Conservation (phyloP, 2,888 invertebrate species). For the Acrocyrtus sp. region DNA sequence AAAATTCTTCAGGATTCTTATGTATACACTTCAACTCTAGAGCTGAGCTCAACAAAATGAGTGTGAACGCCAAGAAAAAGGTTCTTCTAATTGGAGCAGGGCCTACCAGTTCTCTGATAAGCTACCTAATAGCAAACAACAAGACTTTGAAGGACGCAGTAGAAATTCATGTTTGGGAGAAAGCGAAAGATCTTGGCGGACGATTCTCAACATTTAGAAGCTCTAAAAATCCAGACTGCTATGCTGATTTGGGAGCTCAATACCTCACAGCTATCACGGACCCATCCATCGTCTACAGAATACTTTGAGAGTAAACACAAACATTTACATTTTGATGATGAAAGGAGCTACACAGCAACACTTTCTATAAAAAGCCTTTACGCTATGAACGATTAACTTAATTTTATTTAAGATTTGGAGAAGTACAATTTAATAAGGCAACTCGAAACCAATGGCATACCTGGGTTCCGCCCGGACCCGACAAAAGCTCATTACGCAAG, state of each 20-base stretch:
- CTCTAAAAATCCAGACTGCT: conserved; percentile 42
- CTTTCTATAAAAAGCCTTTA: neutral
- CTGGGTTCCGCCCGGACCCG: conserved; percentile 48
- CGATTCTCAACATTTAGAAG: conserved; percentile 55
- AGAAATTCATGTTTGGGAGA: conserved; percentile 60
- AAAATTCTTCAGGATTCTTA: neutral
- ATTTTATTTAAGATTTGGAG: conserved; percentile 33
- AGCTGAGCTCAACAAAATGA: conserved; percentile 1
- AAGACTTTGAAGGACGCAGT: conserved; percentile 25
- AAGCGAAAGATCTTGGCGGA: conserved; percentile 53
- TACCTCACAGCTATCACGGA: conserved; percentile 52
- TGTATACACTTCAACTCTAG: neutral
- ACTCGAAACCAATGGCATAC: conserved; percentile 45
- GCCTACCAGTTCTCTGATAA: conserved; percentile 58
- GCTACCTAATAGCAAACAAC: conserved; percentile 40
- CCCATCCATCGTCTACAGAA: conserved; percentile 30
- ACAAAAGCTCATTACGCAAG: conserved; percentile 55
- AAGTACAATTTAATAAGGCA: conserved; percentile 37
- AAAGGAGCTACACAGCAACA: neutral
- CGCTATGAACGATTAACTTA: neutral
- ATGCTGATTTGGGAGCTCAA: conserved; percentile 61
- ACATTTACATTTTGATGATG: neutral
- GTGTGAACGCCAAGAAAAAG: conserved; percentile 44
- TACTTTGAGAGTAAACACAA: conserved; percentile 61
- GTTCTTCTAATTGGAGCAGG: conserved; percentile 60